A percentile compares a stretch with the other conserved stretches of the same genome.
These are phyloP conservation scores for Microcebus murinus DNA, from an alignment of 2,113 vertebrate species.

Conservation along the genomic window DNA sequence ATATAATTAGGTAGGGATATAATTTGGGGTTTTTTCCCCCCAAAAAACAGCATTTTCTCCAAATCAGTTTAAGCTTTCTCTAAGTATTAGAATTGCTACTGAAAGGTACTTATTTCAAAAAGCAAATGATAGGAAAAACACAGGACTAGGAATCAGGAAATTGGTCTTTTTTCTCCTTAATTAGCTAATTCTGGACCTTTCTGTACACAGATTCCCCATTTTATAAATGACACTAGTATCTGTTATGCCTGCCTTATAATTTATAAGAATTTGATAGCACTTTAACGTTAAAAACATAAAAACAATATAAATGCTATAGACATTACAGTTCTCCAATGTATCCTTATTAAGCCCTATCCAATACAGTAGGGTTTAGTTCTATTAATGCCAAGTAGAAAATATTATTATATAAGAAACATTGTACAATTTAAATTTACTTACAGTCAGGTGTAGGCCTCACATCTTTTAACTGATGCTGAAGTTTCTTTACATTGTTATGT, in stretches of 20 bases:
- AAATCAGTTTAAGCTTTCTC: neutral
- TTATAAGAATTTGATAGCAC: neutral
- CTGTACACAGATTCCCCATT: neutral
- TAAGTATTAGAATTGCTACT: constrained; percentile 9
- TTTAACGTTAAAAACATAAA: neutral
- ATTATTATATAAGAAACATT: neutral
- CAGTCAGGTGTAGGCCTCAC: constrained; percentile 90
- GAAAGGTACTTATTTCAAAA: constrained; percentile 27
- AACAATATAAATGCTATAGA: neutral
- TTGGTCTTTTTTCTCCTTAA: neutral
- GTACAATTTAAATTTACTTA: constrained; percentile 82
- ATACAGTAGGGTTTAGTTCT: neutral
- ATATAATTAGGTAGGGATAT: neutral
- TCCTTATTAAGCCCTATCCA: neutral
- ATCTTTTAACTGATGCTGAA: constrained; percentile 91
- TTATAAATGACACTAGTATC: neutral
- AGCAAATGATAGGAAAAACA: neutral
- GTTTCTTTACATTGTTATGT: constrained; percentile 87
- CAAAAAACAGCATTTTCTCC: neutral
- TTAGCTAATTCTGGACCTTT: neutral
- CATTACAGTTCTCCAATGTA: neutral
- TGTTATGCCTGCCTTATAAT: neutral
- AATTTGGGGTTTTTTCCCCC: neutral
- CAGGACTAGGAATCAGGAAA: neutral
- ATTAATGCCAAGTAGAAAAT: constrained; percentile 10